Evolutionary conservation across 2,113 vertebrate species (phyloP).

Genomic region (Gallinago paraguaiae): DNA sequence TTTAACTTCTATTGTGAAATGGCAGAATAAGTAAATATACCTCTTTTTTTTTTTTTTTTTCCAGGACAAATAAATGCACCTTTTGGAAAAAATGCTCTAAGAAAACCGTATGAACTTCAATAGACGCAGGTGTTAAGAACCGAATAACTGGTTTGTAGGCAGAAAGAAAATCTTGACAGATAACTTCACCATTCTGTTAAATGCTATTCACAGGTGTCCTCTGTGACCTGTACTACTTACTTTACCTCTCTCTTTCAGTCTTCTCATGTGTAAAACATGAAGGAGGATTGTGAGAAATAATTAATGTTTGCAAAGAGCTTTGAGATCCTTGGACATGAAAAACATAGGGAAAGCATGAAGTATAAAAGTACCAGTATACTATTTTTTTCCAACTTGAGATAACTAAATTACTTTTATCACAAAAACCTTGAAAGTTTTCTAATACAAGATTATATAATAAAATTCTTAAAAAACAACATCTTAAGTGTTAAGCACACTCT

Average conservation of each 20-base stretch:
- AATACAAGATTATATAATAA: background rate
- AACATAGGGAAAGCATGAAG: background rate
- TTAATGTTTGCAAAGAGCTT: conserved; percentile 54
- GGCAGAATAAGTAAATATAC: background rate
- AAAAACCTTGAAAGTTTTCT: conserved; percentile 41
- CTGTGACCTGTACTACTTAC: conserved; percentile 66
- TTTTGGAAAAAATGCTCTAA: background rate
- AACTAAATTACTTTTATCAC: background rate
- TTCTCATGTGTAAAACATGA: conserved; percentile 49
- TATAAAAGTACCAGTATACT: background rate
- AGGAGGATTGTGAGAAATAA: conserved; percentile 47
- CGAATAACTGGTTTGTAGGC: background rate
- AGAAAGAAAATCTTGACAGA: background rate
- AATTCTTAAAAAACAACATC: background rate
- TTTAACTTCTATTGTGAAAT: background rate
- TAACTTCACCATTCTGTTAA: conserved; percentile 21
- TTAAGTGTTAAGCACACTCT: background rate
- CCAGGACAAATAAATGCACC: background rate
- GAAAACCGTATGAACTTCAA: conserved; percentile 4
- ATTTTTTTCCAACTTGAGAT: background rate
- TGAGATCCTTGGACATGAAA: conserved; percentile 40
- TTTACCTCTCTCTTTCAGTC: conserved; percentile 30
- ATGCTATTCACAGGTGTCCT: conserved; percentile 49
- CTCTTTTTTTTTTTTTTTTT: background rate
- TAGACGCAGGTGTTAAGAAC: background rate